Conservation (phyloP, 1,140 invertebrate genomes). For the Drosophila prosaltans region DNA sequence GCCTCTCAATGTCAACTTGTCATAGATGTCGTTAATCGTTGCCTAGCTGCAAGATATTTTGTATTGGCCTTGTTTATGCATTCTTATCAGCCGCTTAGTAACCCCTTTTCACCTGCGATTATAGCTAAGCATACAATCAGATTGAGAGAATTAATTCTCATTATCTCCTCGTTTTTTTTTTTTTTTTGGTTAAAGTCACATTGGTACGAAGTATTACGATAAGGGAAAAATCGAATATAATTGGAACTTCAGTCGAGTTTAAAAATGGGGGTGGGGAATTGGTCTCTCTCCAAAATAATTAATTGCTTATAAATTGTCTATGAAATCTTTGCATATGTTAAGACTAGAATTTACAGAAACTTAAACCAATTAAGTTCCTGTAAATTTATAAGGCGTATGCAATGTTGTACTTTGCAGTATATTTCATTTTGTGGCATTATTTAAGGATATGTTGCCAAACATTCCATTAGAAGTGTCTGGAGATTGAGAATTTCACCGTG, state of each 20-base stretch:
- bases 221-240: background rate
- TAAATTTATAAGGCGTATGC: too few species aligned
- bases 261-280: too few species aligned
- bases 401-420: background rate
- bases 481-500: background rate
- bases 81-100: conserved; percentile 1
- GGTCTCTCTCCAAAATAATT: too few species aligned
- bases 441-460: background rate
- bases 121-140: conserved; percentile 2
- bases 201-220: background rate
- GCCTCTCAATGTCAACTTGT: conserved; percentile 25
- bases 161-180: background rate
- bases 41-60: conserved; percentile 8
- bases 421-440: background rate
- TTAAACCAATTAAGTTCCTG: too few species aligned
- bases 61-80: conserved; percentile 16
- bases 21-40: conserved; percentile 13
- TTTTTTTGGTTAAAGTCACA: background rate
- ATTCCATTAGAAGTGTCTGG: background rate
- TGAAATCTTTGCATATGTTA: too few species aligned
- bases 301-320: too few species aligned
- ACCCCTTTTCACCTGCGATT: conserved; percentile 9
- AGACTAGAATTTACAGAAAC: too few species aligned
- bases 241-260: background rate
- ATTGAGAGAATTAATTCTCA: conserved; percentile 1